Conservation (phyloP, 2,797 vertebrate species). For the Anguilla marmorata region DNA sequence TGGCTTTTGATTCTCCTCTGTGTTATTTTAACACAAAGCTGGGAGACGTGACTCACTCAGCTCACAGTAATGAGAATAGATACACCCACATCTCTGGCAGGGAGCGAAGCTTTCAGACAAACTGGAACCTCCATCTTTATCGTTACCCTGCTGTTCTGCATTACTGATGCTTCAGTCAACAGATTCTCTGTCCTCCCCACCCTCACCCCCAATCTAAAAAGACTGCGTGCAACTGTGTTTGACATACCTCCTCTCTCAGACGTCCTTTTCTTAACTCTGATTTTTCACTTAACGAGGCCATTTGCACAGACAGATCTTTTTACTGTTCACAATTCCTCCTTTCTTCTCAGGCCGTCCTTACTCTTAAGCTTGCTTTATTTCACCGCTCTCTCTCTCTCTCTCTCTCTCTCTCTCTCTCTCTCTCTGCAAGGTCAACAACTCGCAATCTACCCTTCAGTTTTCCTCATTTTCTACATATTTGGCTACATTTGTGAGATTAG, state of each 20-base stretch:
- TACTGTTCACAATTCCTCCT: neutral
- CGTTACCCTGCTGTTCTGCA: neutral
- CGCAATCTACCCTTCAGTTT: neutral
- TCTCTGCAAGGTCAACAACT: neutral
- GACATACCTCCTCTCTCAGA: neutral
- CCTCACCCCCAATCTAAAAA: neutral
- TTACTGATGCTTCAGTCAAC: neutral
- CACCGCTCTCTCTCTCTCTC: too few relatives aligned
- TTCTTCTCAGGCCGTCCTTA: neutral
- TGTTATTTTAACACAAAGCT: neutral
- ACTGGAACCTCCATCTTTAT: neutral
- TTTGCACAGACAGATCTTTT: neutral
- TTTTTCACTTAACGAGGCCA: neutral
- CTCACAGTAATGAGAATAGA: neutral
- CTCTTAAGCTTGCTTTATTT: neutral
- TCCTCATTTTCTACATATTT: neutral
- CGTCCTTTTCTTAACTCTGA: neutral
- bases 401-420: neutral
- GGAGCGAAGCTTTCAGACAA: neutral
- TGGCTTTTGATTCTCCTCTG: neutral
- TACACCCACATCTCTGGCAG: neutral
- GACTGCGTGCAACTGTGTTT: neutral
- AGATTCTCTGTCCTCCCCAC: neutral
- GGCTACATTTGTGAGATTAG: neutral
- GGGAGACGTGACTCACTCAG: neutral